Base-by-base conservation (phyloP, 2,797 vertebrate genomes). In the Notamacropus eugenii region DNA sequence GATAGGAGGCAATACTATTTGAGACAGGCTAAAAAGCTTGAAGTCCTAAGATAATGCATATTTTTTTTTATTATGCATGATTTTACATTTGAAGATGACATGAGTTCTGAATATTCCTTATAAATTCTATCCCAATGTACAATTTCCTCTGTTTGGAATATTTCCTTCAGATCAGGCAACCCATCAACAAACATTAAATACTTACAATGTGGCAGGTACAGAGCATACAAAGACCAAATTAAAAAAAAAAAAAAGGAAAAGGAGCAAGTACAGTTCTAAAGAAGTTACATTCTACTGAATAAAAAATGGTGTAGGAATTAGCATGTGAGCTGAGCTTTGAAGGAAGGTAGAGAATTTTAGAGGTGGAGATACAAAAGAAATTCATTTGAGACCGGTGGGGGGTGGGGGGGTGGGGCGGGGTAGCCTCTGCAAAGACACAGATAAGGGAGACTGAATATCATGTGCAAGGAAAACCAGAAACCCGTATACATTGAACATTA, bases 51-150 rank as follows among this genome's bases (percentile, higher is more conserved):
- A 46, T 34, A 55, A 28, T 9, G 0, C 1, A 0, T 46, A 8
- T 52, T 31, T 56, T 52, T n/a, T 55, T 91, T 93, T 19, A 14
- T 93, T 67, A 55, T 4, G 40, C 93, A 29, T 24, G 27, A 52
- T 52, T 90, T 55, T 62, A 94, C 94, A 94, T 27, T 22, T 52
- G 50, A 95, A 94, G 11, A 3, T 96, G 94, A 16, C 3, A 52
- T 55, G 14, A 95, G 55, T 40, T 91, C 31, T 4, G 29, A 56
- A 34, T 29, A 46, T n/a, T 90, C 28, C 58, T 95, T 28, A 54
- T 59, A 58, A 2, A 14, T n/a, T 50, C 90, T 67, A 93, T 55
- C 90, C 50, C n/a, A 54, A 54, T 87, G 94, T 95, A 90, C 58
- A 94, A 90, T 24, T 50, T 19, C 95, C 96, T 57, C 3, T 82